These are phyloP conservation scores for Liposcelis brunnea DNA, from an alignment of 2,888 invertebrate species.

Conservation along the genomic window DNA sequence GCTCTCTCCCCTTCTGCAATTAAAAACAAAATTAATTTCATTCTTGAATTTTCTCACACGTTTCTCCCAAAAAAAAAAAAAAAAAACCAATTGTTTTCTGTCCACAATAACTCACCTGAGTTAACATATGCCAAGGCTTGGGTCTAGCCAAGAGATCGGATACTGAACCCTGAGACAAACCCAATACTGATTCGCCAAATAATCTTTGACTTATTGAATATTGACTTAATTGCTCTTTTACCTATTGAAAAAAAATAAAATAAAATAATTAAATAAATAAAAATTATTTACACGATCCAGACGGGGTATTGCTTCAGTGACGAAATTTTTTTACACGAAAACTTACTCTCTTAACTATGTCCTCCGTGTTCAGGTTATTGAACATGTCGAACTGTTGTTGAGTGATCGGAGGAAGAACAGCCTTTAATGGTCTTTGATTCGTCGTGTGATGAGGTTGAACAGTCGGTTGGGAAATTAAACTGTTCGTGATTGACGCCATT, in stretches of 20 bases:
- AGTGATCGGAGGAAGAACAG: constrained; percentile 92
- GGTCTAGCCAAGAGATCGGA: constrained; percentile 93
- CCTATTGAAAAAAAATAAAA: constrained; percentile 28
- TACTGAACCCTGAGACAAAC: constrained; percentile 90
- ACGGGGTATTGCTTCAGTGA: not conserved
- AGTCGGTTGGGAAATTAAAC: constrained; percentile 72
- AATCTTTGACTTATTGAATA: constrained; percentile 95
- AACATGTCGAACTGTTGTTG: constrained; percentile 98
- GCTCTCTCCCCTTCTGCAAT: constrained; percentile 69
- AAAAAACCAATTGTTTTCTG: too few species aligned
- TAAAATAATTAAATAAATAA: not conserved
- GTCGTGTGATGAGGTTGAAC: constrained; percentile 70
- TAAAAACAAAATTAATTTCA: too few species aligned
- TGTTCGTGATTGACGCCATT: constrained; percentile 97
- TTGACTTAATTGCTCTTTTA: constrained; percentile 85
- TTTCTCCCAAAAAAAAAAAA: too few species aligned
- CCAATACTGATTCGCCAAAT: constrained; percentile 96
- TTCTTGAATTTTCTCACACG: too few species aligned
- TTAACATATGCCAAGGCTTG: constrained; percentile 98
- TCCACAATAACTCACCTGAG: constrained; percentile 34
- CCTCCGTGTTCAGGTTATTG: constrained; percentile 94
- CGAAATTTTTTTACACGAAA: constrained; percentile 1
- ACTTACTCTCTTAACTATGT: constrained; percentile 74
- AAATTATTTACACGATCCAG: constrained; percentile 9
- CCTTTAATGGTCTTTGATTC: constrained; percentile 79